Evolutionary conservation across 2,113 vertebrate genomes (phyloP).

Genomic region (Hippocampus zosterae): DNA sequence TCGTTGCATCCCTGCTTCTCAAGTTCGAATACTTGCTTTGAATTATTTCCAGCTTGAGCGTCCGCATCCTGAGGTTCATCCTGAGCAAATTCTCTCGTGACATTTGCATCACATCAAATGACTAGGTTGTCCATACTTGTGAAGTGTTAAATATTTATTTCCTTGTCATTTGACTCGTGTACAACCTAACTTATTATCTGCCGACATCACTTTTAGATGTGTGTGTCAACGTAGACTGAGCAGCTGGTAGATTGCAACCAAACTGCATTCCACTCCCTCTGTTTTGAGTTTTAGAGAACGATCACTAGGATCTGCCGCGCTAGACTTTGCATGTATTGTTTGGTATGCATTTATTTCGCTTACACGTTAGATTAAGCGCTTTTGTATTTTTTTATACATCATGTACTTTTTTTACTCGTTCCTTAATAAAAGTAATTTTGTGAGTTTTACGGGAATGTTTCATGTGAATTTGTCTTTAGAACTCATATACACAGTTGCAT

Average conservation of each 20-base stretch:
- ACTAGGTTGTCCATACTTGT: slow-evolving; percentile 64
- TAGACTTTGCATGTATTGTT: slow-evolving; percentile 70
- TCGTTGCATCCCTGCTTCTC: slow-evolving; percentile 49
- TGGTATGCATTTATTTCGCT: slow-evolving; percentile 69
- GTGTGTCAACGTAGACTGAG: slow-evolving; percentile 55
- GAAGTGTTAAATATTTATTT: slow-evolving; percentile 70
- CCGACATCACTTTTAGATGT: slow-evolving; percentile 42
- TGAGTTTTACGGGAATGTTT: slow-evolving; percentile 48
- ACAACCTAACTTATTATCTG: slow-evolving; percentile 65
- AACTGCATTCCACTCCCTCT: slow-evolving; percentile 45
- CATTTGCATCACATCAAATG: slow-evolving; percentile 46
- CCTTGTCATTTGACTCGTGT: slow-evolving; percentile 53
- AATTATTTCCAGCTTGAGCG: slow-evolving; percentile 43
- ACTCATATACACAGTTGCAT: neutral
- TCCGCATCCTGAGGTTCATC: slow-evolving; percentile 33
- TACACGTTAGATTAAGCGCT: slow-evolving; percentile 62
- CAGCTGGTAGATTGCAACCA: slow-evolving; percentile 52
- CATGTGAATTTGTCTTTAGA: neutral
- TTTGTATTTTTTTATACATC: slow-evolving; percentile 74
- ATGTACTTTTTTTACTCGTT: slow-evolving; percentile 72
- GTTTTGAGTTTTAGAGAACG: slow-evolving; percentile 36
- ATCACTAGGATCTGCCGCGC: slow-evolving; percentile 50
- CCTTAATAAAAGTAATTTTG: slow-evolving; percentile 72
- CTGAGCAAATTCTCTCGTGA: slow-evolving; percentile 53
- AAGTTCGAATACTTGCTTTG: slow-evolving; percentile 39